Conservation (phyloP, 1,140 invertebrate species). For the Drosophila punjabiensis region DNA sequence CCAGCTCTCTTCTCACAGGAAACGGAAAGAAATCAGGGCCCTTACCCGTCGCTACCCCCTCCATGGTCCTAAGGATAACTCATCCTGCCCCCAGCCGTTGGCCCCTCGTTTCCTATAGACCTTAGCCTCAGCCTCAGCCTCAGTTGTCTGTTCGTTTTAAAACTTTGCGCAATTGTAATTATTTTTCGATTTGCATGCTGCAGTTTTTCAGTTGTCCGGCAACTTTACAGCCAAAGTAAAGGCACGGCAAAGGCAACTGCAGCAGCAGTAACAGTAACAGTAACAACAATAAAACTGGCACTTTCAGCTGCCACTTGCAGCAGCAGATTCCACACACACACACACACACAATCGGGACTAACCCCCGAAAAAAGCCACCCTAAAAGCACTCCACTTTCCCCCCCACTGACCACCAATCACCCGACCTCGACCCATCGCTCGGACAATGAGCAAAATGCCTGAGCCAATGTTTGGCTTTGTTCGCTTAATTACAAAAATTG, state of each 20-base stretch:
- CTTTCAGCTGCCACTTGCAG: conserved; percentile 61
- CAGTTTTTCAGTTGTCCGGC: conserved; percentile 64
- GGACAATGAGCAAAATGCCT: conserved; percentile 59
- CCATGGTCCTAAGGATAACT: not conserved
- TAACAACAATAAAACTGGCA: conserved; percentile 63
- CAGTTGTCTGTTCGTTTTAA: conserved; percentile 61
- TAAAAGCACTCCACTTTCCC: not conserved
- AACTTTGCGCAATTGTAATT: conserved; percentile 70
- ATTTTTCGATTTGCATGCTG: conserved; percentile 70
- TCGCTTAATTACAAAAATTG: conserved; percentile 71
- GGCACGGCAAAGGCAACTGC: conserved; percentile 9
- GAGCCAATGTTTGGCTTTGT: conserved; percentile 66
- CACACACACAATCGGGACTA: conserved; percentile 5
- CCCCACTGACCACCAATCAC: conserved; percentile 1
- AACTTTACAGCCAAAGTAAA: conserved; percentile 48
- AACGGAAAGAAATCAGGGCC: conserved; percentile 62
- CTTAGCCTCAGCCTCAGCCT: conserved; percentile 22
- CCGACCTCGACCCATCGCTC: conserved; percentile 11
- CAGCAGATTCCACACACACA: conserved; percentile 18
- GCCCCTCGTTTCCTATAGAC: not conserved
- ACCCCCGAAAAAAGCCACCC: not conserved
- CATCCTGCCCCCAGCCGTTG: not conserved
- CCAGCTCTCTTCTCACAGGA: conserved; percentile 16
- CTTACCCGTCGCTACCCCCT: conserved; percentile 16
- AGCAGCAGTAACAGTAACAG: conserved; percentile 26